phyloP scores from a whole-genome alignment of 1,140 invertebrate genomes.

The Bombus soroeensis region DNA sequence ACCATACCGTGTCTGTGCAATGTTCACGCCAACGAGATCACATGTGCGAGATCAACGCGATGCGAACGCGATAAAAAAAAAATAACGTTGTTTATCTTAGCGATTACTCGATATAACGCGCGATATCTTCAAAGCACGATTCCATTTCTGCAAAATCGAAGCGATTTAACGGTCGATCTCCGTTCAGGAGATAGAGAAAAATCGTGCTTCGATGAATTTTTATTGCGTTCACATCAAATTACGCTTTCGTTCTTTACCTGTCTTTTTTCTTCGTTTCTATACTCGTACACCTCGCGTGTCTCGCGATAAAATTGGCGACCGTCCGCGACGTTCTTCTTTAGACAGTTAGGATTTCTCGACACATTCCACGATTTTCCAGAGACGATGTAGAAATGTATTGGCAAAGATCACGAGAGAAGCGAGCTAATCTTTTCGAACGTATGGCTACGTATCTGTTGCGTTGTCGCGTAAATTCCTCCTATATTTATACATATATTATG shows the following conservation, averaged over 20 bases:
- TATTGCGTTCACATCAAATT: slow-evolving; percentile 4
- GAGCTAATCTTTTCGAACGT: slow-evolving; percentile 1
- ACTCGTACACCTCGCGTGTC: not conserved
- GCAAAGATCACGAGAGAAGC: slow-evolving; percentile 15
- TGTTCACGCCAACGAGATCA: slow-evolving; percentile 70
- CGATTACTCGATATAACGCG: slow-evolving; percentile 33
- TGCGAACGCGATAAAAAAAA: slow-evolving; percentile 62
- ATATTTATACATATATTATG: not conserved
- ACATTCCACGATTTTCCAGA: not conserved
- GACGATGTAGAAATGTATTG: slow-evolving; percentile 6
- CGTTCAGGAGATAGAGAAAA: not conserved
- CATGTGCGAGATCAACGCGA: slow-evolving; percentile 61
- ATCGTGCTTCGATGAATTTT: not conserved
- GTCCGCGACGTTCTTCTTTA: not conserved
- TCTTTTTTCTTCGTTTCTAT: not conserved
- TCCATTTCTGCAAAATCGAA: not conserved
- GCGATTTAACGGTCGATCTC: not conserved
- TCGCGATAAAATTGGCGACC: not conserved
- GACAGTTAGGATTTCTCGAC: not conserved
- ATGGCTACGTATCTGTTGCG: not conserved
- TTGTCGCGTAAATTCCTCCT: not conserved
- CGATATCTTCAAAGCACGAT: no score
- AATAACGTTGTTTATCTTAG: not conserved
- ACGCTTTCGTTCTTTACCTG: not conserved
- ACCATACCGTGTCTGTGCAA: slow-evolving; percentile 72